Base-by-base conservation (phyloP, 2,113 vertebrate genomes). In the Clarias macrocephalus region DNA sequence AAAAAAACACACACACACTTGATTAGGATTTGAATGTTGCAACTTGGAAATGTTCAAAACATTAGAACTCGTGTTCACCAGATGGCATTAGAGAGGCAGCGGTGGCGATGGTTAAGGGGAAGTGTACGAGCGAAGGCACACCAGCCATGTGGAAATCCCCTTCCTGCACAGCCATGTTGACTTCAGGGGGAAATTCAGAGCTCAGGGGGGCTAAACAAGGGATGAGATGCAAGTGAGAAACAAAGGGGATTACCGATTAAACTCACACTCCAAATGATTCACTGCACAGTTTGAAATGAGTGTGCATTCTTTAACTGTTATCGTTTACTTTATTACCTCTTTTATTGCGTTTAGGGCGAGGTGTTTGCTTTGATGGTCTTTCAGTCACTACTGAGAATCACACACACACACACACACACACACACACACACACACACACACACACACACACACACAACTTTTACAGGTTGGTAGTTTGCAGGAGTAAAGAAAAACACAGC, bases 51-150 rank as follows among this genome's bases (percentile, higher is more conserved):
- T 2, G 8, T 28, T 1, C 42, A 54, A 62, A 81, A 37, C 1
- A 42, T 42, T 42, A 7, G 25, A 48, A 15, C 7, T 52, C 1
- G 0, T 54, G 25, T 66, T 83, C 81, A 83, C 81, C 81, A 83
- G 81, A 28, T 66, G 81, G 81, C 81, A 66, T 66, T 42, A 83
- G 81, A 16, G 81, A 66, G 79, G 79, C 79, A 12, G 57, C 13
- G 30, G 79, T 37, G 79, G 75, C 15, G 21, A 83, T 66, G 0
- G 62, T 83, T 66, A 83, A 28, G 25, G 62, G 62, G 62, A 52
- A 5, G 42, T 19, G 81, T 52, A 83, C 6, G 6, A 83, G 7
- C 3, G 81, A 62, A 15, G 81, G 12, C 23, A 82, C 0, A 25
- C 15, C 25, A n/a, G 60, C 18, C 6, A 28, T 1, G 3, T 83